Evolutionary conservation across 2,888 invertebrate species (phyloP), one percentile per base, ranked within the genome.

Genomic region (Meganola albula): DNA sequence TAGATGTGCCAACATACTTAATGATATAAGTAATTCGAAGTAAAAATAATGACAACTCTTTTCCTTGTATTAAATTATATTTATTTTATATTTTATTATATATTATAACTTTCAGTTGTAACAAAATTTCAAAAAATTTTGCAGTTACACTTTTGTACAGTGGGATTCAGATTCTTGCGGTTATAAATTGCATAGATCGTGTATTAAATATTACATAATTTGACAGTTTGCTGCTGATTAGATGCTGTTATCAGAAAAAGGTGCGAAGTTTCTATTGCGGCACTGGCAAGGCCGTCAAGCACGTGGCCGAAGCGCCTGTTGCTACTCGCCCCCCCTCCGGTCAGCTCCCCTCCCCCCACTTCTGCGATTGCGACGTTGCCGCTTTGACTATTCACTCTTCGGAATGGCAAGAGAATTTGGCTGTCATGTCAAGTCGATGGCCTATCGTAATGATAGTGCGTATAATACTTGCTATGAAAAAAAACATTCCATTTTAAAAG

Each of bases 251-350:
- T 70, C 69, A 74, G 70, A 74, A 78, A 74, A 82, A 76, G 77
- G 78, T 76, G 78, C 78, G 74, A 79, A 77, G 77, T 71, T 74
- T 71, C 73, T 57, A 73, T 55, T 48, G 57, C 58, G 59, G 59
- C 63, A 64, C 70, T 69, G 73, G 79, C 84, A 83, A 85, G 83
- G 84, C 74, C 82, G 74, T 53, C 34, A 48, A 74, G 70, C 82
- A 80, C 83, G 83, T 83, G 82, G 76, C 58, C 37, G 44, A 58
- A 73, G 73, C 79, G 79, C 80, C 79, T 84, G 84, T 82, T 84
- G 80, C 83, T 83, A 79, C 50, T 60, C 49, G 59, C 53, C 53
- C 50, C 57, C 58, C 55, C 43, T 52, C 53, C 40, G 48, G 48
- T 31, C 37, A 33, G 31, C 45, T 48, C 29, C 45, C 48, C 29